Evolutionary conservation across 2,113 vertebrate genomes (phyloP).

Genomic region (Phalacrocorax aristotelis): DNA sequence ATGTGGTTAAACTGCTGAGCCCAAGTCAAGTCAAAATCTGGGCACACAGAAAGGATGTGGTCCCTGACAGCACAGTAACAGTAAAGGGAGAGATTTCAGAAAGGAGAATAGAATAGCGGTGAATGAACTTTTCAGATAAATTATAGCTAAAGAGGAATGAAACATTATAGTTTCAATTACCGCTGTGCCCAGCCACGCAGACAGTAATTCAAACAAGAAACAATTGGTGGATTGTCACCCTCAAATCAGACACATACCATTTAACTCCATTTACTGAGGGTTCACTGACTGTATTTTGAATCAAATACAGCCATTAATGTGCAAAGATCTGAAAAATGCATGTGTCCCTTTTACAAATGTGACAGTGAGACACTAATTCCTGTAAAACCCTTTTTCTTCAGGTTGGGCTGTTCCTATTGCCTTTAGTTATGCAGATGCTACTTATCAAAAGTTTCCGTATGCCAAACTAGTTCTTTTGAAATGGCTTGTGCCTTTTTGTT

Average conservation of each 20-base stretch:
- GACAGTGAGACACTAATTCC: constrained; percentile 49
- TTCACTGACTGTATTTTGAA: constrained; percentile 70
- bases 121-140: constrained; percentile 61
- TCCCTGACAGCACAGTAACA: background rate
- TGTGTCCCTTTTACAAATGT: constrained; percentile 62
- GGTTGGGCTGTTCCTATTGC: constrained; percentile 29
- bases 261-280: constrained; percentile 71
- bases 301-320: constrained; percentile 66
- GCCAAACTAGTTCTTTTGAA: background rate
- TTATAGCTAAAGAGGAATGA: constrained; percentile 62
- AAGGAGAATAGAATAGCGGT: background rate
- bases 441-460: background rate
- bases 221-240: constrained; percentile 65
- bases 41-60: background rate
- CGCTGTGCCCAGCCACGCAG: constrained; percentile 66
- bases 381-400: constrained; percentile 52
- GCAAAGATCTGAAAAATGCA: constrained; percentile 68
- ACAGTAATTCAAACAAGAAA: constrained; percentile 71
- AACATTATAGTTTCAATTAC: constrained; percentile 70
- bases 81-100: background rate
- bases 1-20: background rate
- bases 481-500: background rate
- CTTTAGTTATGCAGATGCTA: background rate
- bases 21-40: background rate
- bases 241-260: constrained; percentile 70